Conservation (phyloP, 2,113 vertebrate species). For the Lepidothrix coronata region DNA sequence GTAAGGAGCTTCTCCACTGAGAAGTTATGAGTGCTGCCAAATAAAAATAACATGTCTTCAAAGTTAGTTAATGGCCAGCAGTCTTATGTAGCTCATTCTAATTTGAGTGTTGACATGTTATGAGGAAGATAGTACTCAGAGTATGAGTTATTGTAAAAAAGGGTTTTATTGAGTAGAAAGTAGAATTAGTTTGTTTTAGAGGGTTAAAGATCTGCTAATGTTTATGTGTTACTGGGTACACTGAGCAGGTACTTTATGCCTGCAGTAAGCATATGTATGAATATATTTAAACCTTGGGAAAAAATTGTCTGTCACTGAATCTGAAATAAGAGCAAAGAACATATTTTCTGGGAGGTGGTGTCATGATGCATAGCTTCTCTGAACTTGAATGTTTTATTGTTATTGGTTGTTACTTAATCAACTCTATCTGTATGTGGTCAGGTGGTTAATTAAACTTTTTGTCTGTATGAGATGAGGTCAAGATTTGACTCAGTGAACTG, state of each 20-base stretch:
- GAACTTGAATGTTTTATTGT: neutral
- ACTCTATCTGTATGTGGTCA: neutral
- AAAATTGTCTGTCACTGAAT: neutral
- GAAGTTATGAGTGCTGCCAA: neutral
- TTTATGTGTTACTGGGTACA: neutral
- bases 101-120: neutral
- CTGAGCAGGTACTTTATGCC: neutral
- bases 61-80: neutral
- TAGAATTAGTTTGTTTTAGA: neutral
- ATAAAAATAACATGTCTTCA: neutral
- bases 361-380: neutral
- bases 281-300: neutral
- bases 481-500: neutral
- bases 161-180: neutral
- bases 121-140: neutral
- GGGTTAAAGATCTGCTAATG: neutral
- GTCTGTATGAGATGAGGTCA: neutral
- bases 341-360: neutral
- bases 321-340: neutral
- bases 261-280: neutral
- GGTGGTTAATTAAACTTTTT: neutral
- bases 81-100: neutral
- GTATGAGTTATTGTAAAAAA: neutral
- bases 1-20: neutral
- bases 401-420: neutral